Evolutionary conservation across 2,888 invertebrate genomes (phyloP), one percentile per base, ranked within the genome.

Genomic region (Leucoptera coffeella): DNA sequence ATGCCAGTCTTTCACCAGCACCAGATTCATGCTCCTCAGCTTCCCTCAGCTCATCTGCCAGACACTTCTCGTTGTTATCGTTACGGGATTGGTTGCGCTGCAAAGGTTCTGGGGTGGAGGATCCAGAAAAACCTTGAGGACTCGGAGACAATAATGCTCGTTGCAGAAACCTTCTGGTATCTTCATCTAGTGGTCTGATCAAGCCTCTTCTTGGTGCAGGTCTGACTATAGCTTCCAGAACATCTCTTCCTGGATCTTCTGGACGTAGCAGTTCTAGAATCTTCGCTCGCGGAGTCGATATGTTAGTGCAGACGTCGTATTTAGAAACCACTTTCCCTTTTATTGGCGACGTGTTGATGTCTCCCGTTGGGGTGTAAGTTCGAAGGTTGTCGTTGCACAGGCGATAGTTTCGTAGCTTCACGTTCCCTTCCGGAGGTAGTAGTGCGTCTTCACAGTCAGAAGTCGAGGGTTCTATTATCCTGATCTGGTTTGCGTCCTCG

Each of bases 41-140:
- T 29, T 64, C 62, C 23, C 47, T 41, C 28, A 71, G 32, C 35
- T 71, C 71, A 8, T 71, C 71, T 0, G 67, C 67, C 25, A 67
- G 38, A 5, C 64, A 65, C 11, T 47, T 38, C 30, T 53, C 50
- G 7, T 38, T 4, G 32, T 23, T 23, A 10, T 10, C 24, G 10
- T 3, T 9, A 5, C 7, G 10, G 6, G 7, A 32, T 1, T 38
- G 32, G 2, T 34, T 30, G 11, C 33, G 35, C 5, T 32, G 30
- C 2, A 29, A 37, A 3, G 45, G 45, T 30, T 56, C 55, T 2
- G 52, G 45, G 1, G 50, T 50, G 1, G 38, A 35, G 4, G 45
- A 30, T 3, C 38, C 32, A 2, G 55, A 48, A 11, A 46, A 32
- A 2, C 36, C 35, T 10, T 47, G 45, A 2, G 56, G 52, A 25